These are phyloP conservation scores for Tribolium madens DNA, from an alignment of 1,140 invertebrate genomes.

Conservation along the genomic window DNA sequence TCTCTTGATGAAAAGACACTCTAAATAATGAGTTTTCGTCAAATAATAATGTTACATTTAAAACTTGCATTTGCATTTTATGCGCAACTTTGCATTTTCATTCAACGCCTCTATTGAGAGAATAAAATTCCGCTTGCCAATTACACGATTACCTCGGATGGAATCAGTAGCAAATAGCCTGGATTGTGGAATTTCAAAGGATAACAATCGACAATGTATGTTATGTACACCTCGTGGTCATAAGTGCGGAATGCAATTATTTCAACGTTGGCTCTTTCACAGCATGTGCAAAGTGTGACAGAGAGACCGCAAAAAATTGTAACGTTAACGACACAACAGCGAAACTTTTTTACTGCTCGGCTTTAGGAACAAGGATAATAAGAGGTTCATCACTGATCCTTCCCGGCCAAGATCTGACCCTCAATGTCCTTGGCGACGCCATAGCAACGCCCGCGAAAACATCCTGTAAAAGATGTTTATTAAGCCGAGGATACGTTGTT, in stretches of 20 bases:
- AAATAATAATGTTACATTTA: neutral
- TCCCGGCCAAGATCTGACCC: conserved; percentile 8
- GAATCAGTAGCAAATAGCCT: neutral
- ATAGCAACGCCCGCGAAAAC: conserved; percentile 42
- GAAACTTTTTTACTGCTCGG: conserved; percentile 21
- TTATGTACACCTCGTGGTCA: neutral
- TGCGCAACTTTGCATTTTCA: conserved; percentile 12
- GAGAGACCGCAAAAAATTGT: neutral
- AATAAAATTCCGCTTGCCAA: neutral
- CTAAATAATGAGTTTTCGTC: no score
- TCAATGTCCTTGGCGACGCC: conserved; percentile 36
- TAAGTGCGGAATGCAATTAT: conserved; percentile 14
- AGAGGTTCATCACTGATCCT: conserved; percentile 14
- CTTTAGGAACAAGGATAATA: conserved; percentile 37
- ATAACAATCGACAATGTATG: conserved; percentile 20
- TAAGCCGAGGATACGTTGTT: conserved; percentile 31
- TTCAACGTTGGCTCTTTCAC: conserved; percentile 4
- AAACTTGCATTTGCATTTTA: neutral
- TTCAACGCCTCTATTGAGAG: neutral
- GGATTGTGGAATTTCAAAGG: conserved; percentile 23
- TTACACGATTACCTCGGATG: neutral
- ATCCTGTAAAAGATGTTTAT: conserved; percentile 39
- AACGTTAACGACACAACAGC: conserved; percentile 8
- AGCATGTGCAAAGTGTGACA: neutral
- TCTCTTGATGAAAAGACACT: neutral